Evolutionary conservation across 2,888 invertebrate genomes (phyloP).

Genomic region (Crossocerus cetratus): DNA sequence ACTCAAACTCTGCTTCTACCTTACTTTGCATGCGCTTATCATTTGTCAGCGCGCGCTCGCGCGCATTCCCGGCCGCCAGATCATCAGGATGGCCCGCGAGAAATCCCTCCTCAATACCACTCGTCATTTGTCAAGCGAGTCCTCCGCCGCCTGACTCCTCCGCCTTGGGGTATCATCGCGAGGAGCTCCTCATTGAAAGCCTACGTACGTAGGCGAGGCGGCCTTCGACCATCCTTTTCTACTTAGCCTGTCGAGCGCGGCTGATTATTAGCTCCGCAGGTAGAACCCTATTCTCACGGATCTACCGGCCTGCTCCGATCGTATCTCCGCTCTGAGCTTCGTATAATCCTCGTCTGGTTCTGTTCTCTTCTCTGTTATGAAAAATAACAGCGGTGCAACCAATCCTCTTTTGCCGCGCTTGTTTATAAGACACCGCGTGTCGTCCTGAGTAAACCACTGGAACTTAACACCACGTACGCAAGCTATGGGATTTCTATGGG

Average conservation of each 20-base stretch:
- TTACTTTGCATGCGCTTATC: slow-evolving; percentile 37
- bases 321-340: background rate
- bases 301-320: background rate
- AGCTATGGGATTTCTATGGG: background rate
- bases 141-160: background rate
- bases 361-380: background rate
- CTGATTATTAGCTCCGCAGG: background rate
- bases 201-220: too few species aligned
- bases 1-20: slow-evolving; percentile 49
- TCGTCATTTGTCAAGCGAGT: slow-evolving; percentile 7
- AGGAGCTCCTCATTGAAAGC: background rate
- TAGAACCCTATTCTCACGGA: background rate
- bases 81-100: slow-evolving; percentile 18
- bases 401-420: background rate
- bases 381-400: background rate
- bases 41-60: slow-evolving; percentile 30
- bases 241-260: background rate
- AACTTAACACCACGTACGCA: background rate
- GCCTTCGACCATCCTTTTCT: background rate
- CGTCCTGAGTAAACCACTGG: background rate
- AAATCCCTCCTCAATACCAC: slow-evolving; percentile 16
- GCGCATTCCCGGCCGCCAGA: slow-evolving; percentile 6
- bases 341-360: background rate
- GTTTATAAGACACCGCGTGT: background rate
- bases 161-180: background rate